Percentiles rank a stretch among this genome's conserved stretches.
These are phyloP conservation scores for Apamea monoglypha DNA, from an alignment of 2,888 invertebrate genomes.

Conservation along the genomic window DNA sequence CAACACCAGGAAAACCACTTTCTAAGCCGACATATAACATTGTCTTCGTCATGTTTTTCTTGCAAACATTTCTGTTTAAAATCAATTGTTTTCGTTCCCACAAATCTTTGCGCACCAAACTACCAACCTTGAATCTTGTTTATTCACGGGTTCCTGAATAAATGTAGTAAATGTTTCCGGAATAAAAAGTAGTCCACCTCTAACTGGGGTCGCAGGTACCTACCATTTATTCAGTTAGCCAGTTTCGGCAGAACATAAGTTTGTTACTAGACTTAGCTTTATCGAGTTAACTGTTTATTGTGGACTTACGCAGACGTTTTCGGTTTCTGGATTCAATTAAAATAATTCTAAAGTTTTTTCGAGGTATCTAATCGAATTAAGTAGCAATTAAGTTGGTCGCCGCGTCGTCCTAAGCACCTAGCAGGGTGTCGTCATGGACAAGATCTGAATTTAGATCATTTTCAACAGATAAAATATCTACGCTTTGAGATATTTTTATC, in stretches of 20 bases:
- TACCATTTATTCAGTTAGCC: slow-evolving; percentile 66
- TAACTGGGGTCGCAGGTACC: slow-evolving; percentile 57
- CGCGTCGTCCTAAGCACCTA: background rate
- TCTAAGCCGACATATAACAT: background rate
- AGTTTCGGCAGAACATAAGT: slow-evolving; percentile 60
- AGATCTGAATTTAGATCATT: slow-evolving; percentile 4
- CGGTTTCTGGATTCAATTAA: slow-evolving; percentile 56
- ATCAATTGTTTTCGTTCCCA: background rate
- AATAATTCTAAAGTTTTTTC: slow-evolving; percentile 49
- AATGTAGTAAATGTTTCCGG: slow-evolving; percentile 54
- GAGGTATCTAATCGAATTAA: slow-evolving; percentile 10
- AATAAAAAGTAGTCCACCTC: slow-evolving; percentile 54
- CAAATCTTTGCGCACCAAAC: background rate
- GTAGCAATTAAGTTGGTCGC: slow-evolving; percentile 10
- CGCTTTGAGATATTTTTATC: slow-evolving; percentile 1
- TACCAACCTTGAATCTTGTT: slow-evolving; percentile 47
- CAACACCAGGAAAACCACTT: background rate
- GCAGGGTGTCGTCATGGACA: background rate
- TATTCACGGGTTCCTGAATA: slow-evolving; percentile 51
- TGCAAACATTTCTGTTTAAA: background rate
- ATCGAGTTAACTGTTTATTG: slow-evolving; percentile 58
- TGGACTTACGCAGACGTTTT: slow-evolving; percentile 45
- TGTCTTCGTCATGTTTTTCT: background rate
- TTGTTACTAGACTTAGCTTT: slow-evolving; percentile 61
- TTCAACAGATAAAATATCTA: background rate